Conservation (phyloP, 2,888 invertebrate genomes). For the Andrena fulva region DNA sequence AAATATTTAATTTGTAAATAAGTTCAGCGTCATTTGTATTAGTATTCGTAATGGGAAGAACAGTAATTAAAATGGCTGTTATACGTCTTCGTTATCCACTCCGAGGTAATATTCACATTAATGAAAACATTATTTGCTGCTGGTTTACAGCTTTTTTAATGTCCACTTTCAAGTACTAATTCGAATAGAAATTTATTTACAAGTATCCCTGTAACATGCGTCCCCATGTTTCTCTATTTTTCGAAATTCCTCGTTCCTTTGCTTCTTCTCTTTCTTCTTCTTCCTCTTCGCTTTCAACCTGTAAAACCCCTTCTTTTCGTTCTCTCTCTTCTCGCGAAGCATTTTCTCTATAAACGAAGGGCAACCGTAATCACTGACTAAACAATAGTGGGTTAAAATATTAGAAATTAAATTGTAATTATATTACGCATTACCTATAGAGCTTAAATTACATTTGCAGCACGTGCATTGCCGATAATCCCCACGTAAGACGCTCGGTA, state of each 20-base stretch:
- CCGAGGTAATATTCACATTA: no score
- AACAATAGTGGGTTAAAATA: not conserved
- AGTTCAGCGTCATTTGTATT: constrained; percentile 22
- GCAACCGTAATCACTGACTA: not conserved
- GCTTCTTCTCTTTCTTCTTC: constrained; percentile 22
- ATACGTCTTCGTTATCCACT: no score
- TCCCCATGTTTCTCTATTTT: constrained; percentile 16
- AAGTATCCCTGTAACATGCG: constrained; percentile 27
- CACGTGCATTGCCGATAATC: constrained; percentile 33
- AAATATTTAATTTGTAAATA: not conserved
- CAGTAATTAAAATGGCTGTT: not conserved
- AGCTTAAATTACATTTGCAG: constrained; percentile 33
- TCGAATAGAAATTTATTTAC: constrained; percentile 34
- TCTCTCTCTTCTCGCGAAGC: constrained; percentile 16
- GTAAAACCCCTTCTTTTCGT: not conserved
- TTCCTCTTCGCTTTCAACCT: constrained; percentile 15
- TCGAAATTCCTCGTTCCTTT: constrained; percentile 6
- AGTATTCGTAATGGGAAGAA: not conserved
- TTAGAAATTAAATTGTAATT: not conserved
- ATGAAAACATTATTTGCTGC: not conserved
- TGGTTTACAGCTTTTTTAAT: not conserved
- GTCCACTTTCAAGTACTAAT: not conserved
- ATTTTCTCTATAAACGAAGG: constrained; percentile 25
- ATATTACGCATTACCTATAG: constrained; percentile 15
- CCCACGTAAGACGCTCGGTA: not conserved